Percentiles rank a stretch among this genome's conserved stretches.
These are phyloP conservation scores for Eupithecia pulchellata DNA, from an alignment of 2,888 invertebrate genomes.

Conservation along the genomic window DNA sequence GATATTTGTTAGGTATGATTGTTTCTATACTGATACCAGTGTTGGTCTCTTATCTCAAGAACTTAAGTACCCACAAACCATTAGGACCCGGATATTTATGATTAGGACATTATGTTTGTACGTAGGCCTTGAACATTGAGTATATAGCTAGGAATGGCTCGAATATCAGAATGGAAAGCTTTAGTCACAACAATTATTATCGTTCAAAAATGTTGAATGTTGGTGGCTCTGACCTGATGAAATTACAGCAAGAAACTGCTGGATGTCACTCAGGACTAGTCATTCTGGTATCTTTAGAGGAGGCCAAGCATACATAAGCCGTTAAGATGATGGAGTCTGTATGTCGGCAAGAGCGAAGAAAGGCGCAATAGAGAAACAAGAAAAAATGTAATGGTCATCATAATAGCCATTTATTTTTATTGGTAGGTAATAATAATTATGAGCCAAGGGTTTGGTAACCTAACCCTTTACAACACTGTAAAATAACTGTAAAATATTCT, in stretches of 20 bases:
- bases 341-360: no score
- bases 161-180: not conserved
- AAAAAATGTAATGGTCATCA: no score
- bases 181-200: not conserved
- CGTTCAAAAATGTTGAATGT: not conserved
- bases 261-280: not conserved
- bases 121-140: not conserved
- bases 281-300: no score
- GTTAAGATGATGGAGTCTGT: no score
- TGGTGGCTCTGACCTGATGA: not conserved
- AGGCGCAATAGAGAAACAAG: no score
- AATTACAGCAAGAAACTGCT: not conserved
- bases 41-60: not conserved
- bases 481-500: no score
- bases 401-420: no score
- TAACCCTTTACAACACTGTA: no score
- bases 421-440: no score
- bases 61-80: not conserved
- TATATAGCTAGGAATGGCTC: not conserved
- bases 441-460: no score
- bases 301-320: no score
- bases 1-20: not conserved
- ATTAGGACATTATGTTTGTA: not conserved
- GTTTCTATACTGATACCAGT: not conserved
- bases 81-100: slow-evolving; percentile 4